Conservation (phyloP, 2,797 vertebrate genomes). For the Agapornis canus region DNA sequence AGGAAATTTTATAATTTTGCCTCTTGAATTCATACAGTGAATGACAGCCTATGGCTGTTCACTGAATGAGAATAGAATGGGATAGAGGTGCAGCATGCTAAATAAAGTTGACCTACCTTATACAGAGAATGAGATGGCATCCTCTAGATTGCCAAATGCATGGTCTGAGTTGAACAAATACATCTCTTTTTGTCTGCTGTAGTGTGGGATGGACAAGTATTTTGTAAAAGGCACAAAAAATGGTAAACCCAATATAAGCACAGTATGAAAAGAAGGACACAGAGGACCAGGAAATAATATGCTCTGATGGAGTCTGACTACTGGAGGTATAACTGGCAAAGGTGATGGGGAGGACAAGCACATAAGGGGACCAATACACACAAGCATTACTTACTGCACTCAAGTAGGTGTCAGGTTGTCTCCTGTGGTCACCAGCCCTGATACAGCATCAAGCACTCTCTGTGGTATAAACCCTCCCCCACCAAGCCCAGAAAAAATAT, state of each 20-base stretch:
- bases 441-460: background rate
- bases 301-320: background rate
- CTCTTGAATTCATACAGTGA: background rate
- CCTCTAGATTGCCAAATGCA: background rate
- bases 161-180: background rate
- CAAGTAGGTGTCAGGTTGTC: background rate
- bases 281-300: background rate
- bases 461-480: background rate
- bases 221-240: background rate
- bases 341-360: background rate
- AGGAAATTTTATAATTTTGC: background rate
- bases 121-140: background rate
- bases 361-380: background rate
- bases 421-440: background rate
- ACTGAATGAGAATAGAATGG: background rate
- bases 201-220: background rate
- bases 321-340: background rate
- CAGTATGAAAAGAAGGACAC: background rate
- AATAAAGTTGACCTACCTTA: background rate
- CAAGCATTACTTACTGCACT: rapidly evolving
- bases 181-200: background rate
- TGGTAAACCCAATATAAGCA: background rate
- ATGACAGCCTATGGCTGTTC: background rate
- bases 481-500: background rate
- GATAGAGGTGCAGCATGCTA: background rate